Evolutionary conservation across 2,888 invertebrate species (phyloP), one percentile per base, ranked within the genome.

Genomic region (Sarcophaga subvicina): DNA sequence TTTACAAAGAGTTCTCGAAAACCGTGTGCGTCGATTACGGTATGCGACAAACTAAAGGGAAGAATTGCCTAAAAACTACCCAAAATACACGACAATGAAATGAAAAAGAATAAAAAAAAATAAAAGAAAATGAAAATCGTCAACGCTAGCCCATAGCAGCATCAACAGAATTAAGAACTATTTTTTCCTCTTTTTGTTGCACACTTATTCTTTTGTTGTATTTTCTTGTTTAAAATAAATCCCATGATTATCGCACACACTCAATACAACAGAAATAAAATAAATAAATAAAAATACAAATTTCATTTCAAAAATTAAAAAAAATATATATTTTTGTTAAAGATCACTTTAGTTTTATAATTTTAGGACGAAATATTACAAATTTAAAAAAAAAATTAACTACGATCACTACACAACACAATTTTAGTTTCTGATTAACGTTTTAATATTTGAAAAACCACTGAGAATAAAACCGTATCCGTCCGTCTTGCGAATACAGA

Each of bases 11-110:
- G 76, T 85, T 83, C 86, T 88, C 87, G 83, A 85, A 79, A 88
- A 83, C 81, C 88, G 88, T 87, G 88, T 88, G 88, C 88, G 88
- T 87, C 88, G 87, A 80, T 86, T 88, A 85, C 85, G 83, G 87
- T 80, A 80, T 86, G 77, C 88, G 87, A 79, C 87, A 86, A 86
- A 89, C 88, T 89, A 84, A 89, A 89, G 88, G 88, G 88, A 89
- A 88, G 49, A 76, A 77, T 83, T 83, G 85, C 87, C 85, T 83
- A 85, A 83, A 85, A 85, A 85, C 85, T 85, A 82, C 81, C 37
- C 81, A 84, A 87, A 81, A 84, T 84, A 82, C 81, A 84, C 63
- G 72, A 80, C 73, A 72, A 83, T 69, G 63, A 59, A 22, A 54
- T 22, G 64, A 78, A 80, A 78, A 79, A 45, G 60, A 67, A 25